These are phyloP conservation scores for Cyprinella venusta DNA, from an alignment of 2,797 vertebrate genomes.

Conservation along the genomic window DNA sequence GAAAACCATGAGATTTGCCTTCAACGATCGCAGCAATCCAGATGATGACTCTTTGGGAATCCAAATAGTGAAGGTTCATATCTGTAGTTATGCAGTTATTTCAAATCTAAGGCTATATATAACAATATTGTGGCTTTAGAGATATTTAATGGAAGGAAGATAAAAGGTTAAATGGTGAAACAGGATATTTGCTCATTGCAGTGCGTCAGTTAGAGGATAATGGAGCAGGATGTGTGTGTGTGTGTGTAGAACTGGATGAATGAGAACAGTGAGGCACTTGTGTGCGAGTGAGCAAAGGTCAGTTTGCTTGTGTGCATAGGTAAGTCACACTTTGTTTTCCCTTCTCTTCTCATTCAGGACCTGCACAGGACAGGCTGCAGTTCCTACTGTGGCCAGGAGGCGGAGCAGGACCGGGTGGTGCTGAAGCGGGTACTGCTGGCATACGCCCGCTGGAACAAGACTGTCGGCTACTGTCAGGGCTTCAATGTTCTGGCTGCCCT, in stretches of 20 bases:
- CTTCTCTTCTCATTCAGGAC: constrained; percentile 77
- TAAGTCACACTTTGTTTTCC: not conserved
- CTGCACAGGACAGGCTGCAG: constrained; percentile 97
- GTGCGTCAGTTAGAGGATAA: constrained; percentile 62
- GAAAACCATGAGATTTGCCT: constrained; percentile 98
- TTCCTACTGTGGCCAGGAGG: constrained; percentile 97
- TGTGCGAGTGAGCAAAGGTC: constrained; percentile 57
- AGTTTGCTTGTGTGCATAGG: not conserved
- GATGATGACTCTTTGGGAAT: constrained; percentile 98
- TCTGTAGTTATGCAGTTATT: not conserved
- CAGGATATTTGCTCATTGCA: constrained; percentile 67
- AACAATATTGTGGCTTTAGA: not conserved
- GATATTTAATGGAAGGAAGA: constrained; percentile 29
- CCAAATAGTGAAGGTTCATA: constrained; percentile 89
- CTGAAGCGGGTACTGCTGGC: constrained; percentile 94
- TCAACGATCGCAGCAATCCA: constrained; percentile 98
- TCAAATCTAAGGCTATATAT: not conserved
- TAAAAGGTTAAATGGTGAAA: constrained; percentile 26
- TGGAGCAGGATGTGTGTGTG: constrained; percentile 57
- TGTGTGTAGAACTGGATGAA: not conserved
- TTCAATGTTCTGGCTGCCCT: constrained; percentile 97
- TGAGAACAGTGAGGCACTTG: constrained; percentile 40
- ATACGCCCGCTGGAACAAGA: constrained; percentile 97
- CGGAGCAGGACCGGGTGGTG: constrained; percentile 95
- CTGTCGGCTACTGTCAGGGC: constrained; percentile 96